Conservation (phyloP, 1,140 invertebrate species). For the Apis cerana region DNA sequence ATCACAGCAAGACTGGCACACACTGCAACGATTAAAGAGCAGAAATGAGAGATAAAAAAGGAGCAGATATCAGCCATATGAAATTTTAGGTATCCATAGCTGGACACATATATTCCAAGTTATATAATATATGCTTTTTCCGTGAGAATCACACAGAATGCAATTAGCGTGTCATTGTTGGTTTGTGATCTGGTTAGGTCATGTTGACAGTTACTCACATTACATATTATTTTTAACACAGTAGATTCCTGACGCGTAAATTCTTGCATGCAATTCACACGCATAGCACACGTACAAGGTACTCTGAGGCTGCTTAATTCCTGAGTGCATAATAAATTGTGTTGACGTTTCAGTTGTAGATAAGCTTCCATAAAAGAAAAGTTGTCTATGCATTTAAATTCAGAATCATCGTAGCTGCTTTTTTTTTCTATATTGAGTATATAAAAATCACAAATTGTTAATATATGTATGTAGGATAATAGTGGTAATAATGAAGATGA, state of each 20-base stretch:
- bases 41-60: conserved; percentile 46
- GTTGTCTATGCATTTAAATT: background rate
- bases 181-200: background rate
- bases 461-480: background rate
- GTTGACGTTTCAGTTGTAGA: background rate
- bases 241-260: background rate
- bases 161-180: conserved; percentile 11
- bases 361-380: conserved; percentile 1
- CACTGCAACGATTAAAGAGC: conserved; percentile 71
- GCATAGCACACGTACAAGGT: conserved; percentile 45
- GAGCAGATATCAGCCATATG: conserved; percentile 12
- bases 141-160: background rate
- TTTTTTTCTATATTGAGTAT: background rate
- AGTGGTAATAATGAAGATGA: background rate
- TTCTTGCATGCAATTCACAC: conserved; percentile 41
- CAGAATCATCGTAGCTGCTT: background rate
- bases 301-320: conserved; percentile 10
- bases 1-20: conserved; percentile 76
- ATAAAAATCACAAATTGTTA: too few relatives aligned
- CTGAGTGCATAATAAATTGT: conserved; percentile 14
- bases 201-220: background rate
- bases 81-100: too few relatives aligned
- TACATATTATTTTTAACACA: background rate
- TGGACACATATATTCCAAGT: background rate
- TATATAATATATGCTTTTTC: background rate